Conservation (phyloP, 2,113 vertebrate species). For the Pyxicephalus adspersus region DNA sequence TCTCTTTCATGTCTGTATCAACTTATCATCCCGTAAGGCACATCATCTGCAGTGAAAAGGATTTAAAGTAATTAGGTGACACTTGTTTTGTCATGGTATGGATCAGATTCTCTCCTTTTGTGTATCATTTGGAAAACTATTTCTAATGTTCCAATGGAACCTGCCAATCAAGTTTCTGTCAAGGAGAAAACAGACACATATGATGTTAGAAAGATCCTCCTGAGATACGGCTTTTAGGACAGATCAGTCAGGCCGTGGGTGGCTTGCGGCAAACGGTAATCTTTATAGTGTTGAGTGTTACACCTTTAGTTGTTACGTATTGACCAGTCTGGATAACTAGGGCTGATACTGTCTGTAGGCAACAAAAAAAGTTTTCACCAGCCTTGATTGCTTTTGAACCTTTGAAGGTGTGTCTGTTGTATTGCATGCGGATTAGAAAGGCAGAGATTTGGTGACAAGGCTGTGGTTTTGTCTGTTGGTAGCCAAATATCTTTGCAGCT, state of each 20-base stretch:
- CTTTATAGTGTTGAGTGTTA: not conserved
- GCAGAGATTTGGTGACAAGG: too few species aligned
- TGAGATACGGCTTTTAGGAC: not conserved
- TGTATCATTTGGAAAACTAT: conserved; percentile 5
- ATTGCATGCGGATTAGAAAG: too few species aligned
- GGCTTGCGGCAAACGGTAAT: not conserved
- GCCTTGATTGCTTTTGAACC: too few species aligned
- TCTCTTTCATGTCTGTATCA: conserved; percentile 24
- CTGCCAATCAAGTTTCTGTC: not conserved
- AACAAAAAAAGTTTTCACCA: too few species aligned
- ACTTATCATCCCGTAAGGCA: conserved; percentile 34
- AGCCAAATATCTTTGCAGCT: too few species aligned
- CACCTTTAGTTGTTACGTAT: conserved; percentile 14
- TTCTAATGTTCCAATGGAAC: not conserved
- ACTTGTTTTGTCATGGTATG: conserved; percentile 9
- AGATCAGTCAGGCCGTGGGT: conserved; percentile 32
- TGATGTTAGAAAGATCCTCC: not conserved
- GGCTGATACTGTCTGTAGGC: too few species aligned
- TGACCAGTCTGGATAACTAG: conserved; percentile 22
- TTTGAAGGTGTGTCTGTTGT: too few species aligned
- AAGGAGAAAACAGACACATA: not conserved
- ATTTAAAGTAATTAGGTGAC: conserved; percentile 7
- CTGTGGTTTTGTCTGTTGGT: too few species aligned
- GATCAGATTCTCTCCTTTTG: conserved; percentile 44
- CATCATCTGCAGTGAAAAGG: conserved; percentile 14